Conservation (phyloP, 1,140 invertebrate genomes). For the Drosophila suzukii region DNA sequence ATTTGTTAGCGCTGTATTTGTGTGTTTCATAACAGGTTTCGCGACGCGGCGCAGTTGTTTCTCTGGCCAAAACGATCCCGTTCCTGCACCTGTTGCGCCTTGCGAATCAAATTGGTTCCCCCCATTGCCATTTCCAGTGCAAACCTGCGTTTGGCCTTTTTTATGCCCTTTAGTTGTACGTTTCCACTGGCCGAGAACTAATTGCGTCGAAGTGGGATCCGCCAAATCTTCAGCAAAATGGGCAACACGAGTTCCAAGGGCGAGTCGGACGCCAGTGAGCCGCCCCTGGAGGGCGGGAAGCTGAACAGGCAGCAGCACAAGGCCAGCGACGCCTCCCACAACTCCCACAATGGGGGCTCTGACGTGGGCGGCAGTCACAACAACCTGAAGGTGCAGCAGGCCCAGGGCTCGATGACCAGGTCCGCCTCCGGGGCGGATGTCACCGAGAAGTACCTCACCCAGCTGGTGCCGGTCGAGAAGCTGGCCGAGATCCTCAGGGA, state of each 20-base stretch:
- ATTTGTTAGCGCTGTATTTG: conserved; percentile 64
- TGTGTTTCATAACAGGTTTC: conserved; percentile 74
- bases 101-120: conserved; percentile 22
- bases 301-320: conserved; percentile 56
- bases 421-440: conserved; percentile 87
- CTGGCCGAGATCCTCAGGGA: conserved; percentile 89
- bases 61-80: conserved; percentile 14
- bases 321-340: conserved; percentile 50
- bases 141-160: conserved; percentile 73
- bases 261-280: conserved; percentile 67
- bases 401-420: conserved; percentile 81
- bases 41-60: conserved; percentile 54
- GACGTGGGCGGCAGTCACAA: conserved; percentile 55
- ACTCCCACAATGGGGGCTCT: conserved; percentile 41
- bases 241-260: conserved; percentile 69
- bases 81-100: conserved; percentile 68
- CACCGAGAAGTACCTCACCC: conserved; percentile 86
- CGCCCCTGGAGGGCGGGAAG: conserved; percentile 66
- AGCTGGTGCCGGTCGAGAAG: conserved; percentile 89
- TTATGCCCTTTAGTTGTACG: conserved; percentile 62
- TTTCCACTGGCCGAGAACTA: conserved; percentile 35
- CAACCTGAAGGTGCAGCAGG: conserved; percentile 70
- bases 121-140: conserved; percentile 32
- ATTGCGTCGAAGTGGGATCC: conserved; percentile 70
- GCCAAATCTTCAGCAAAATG: conserved; percentile 51